phyloP scores from a whole-genome alignment of 2,113 vertebrate genomes.

The Scopus umbretta region DNA sequence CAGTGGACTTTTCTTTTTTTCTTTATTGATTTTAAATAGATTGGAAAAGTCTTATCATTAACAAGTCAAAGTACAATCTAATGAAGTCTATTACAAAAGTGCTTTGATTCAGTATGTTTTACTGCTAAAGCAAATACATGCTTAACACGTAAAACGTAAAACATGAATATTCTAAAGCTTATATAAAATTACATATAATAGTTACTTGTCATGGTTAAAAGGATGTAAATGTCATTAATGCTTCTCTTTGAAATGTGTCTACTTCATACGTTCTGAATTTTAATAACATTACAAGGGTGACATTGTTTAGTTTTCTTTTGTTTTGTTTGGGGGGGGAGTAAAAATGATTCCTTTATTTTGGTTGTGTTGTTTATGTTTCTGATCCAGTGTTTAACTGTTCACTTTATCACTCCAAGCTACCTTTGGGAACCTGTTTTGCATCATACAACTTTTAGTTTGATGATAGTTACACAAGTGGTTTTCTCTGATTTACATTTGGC shows the following conservation, averaged over 20 bases:
- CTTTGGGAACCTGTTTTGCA: background rate
- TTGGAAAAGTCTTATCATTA: background rate
- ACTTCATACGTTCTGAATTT: background rate
- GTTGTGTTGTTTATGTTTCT: background rate
- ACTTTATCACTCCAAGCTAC: background rate
- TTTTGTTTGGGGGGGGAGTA: background rate
- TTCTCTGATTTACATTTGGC: background rate
- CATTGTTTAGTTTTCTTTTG: background rate
- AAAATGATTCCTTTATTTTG: background rate
- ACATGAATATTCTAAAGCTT: background rate
- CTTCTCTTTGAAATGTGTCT: background rate
- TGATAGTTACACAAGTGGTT: background rate
- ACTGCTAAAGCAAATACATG: background rate
- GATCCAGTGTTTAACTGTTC: background rate
- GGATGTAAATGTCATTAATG: background rate
- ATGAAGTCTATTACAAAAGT: background rate
- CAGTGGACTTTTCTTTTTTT: background rate
- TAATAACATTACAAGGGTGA: background rate
- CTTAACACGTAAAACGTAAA: background rate
- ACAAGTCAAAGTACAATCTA: background rate
- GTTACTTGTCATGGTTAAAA: background rate
- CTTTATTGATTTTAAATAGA: background rate
- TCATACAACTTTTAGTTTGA: background rate
- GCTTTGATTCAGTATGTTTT: background rate
- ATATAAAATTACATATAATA: background rate